These are phyloP conservation scores for Garrulus glandarius DNA, from an alignment of 2,797 vertebrate genomes.

Conservation along the genomic window DNA sequence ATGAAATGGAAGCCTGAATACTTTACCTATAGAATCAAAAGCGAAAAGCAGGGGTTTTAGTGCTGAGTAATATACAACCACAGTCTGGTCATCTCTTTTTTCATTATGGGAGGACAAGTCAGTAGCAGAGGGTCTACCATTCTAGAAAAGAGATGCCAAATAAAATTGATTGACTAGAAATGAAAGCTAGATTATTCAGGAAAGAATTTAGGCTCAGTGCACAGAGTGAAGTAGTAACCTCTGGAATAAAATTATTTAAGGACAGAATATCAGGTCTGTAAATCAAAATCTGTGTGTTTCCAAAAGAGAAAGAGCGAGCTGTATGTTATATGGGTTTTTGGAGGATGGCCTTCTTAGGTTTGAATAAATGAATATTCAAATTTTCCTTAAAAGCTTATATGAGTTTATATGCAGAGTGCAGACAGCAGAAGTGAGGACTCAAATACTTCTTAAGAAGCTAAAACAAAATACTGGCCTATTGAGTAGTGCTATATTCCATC, in stretches of 20 bases:
- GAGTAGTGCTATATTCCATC: background rate
- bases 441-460: background rate
- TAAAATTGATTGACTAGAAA: background rate
- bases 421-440: background rate
- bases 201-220: background rate
- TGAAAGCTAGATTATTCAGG: background rate
- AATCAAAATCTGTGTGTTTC: background rate
- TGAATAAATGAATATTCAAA: background rate
- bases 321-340: background rate
- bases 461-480: background rate
- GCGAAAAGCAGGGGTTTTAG: background rate
- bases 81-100: background rate
- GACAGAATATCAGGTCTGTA: background rate
- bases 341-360: background rate
- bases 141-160: background rate
- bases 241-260: background rate
- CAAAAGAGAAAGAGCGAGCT: background rate
- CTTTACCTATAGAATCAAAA: background rate
- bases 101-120: background rate
- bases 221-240: background rate
- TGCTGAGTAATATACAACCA: background rate
- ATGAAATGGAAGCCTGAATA: background rate
- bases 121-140: background rate
- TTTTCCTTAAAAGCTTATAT: background rate
- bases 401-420: background rate